These are phyloP conservation scores for Manis pentadactyla DNA, from an alignment of 2,797 vertebrate species.

Conservation along the genomic window DNA sequence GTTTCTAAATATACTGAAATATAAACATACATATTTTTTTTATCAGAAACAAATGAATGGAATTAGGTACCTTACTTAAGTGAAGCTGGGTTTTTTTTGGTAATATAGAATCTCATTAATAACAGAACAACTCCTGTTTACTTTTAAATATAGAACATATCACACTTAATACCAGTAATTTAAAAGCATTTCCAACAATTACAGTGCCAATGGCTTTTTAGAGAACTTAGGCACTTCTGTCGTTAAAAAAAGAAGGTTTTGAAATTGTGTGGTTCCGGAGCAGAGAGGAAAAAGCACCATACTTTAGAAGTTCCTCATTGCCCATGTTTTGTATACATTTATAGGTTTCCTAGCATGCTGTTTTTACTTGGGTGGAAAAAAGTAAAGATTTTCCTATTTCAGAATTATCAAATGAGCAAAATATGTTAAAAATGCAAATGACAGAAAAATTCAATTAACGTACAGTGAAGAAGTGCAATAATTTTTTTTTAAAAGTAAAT, in stretches of 20 bases:
- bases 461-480: background rate
- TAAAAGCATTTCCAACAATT: background rate
- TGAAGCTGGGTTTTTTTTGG: background rate
- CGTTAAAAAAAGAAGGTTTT: background rate
- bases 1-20: background rate
- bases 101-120: background rate
- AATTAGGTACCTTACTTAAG: background rate
- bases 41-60: background rate
- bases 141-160: background rate
- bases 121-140: background rate
- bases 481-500: background rate
- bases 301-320: background rate
- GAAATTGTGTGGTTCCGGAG: background rate
- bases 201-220: background rate
- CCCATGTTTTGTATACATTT: background rate
- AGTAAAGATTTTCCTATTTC: background rate
- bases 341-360: background rate
- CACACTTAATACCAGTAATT: too few species aligned
- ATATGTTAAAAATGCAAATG: background rate
- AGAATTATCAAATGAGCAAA: background rate
- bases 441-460: background rate
- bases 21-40: background rate
- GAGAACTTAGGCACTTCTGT: background rate
- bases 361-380: constrained; percentile 40
- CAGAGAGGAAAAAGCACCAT: background rate